Percentiles rank a stretch among this genome's conserved stretches.
phyloP scores from a whole-genome alignment of 2,797 vertebrate species.

The Coilia nasus region DNA sequence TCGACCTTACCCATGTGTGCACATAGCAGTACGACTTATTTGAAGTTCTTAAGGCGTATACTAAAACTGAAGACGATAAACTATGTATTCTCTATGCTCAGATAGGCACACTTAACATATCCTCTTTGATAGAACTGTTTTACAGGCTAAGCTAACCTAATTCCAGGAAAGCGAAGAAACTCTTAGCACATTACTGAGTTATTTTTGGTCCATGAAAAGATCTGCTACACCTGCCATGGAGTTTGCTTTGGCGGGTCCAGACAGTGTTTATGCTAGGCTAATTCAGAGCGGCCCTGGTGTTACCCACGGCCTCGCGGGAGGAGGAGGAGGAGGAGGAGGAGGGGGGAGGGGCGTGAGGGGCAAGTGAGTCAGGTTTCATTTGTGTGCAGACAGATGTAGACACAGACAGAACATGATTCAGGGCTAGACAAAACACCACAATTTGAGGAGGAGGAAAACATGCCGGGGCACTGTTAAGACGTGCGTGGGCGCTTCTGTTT shows the following conservation, averaged over 20 bases:
- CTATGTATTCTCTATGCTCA: too few species aligned
- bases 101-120: too few species aligned
- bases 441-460: background rate
- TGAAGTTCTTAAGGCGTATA: too few species aligned
- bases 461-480: background rate
- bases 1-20: too few species aligned
- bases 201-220: background rate
- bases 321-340: too few species aligned
- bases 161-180: background rate
- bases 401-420: slow-evolving; percentile 44
- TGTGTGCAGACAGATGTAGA: slow-evolving; percentile 31
- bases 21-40: too few species aligned
- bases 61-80: too few species aligned
- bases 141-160: background rate
- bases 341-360: background rate
- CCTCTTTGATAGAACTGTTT: too few species aligned
- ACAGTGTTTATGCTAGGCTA: slow-evolving; percentile 9
- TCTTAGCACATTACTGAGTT: background rate
- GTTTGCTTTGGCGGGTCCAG: background rate
- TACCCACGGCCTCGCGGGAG: background rate
- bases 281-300: background rate
- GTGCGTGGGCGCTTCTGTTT: background rate
- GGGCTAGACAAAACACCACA: slow-evolving; percentile 36
- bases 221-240: background rate
- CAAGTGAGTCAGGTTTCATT: slow-evolving; percentile 31